Base-by-base conservation (phyloP, 2,888 invertebrate species). In the Caenorhabditis becei region DNA sequence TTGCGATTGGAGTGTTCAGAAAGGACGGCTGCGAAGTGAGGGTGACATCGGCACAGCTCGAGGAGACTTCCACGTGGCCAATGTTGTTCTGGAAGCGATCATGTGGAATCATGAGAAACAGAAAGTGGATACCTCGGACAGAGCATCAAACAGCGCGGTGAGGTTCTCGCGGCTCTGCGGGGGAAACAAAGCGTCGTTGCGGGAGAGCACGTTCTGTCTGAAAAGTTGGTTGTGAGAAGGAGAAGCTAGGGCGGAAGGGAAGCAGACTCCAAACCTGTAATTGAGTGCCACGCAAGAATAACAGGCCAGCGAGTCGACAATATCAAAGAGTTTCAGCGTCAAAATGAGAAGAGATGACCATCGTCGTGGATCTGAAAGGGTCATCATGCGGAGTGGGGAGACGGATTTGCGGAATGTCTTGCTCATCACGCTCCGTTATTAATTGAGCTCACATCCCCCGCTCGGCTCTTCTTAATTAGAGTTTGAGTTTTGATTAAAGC, bases 261-360 rank as follows among this genome's bases (percentile, higher is more conserved):
- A 54, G 5, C 58, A 20, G 1, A 54, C 24, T 18, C 5, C 10
- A 14, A 10, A 80, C 80, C 80, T 80, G 63, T 80, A 80, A 32
- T 80, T 80, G 20, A 80, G 28, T 7, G 80, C 80, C 16, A 80
- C 20, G 63, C 80, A 80, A 8, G 80, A 80, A 53, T 80, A 80
- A 59, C 80, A 80, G 0, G 78, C 78, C 49, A 77, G 32, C 8
- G 62, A 67, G 14, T 77, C 67, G 44, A 69, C 62, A 20, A 77
- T 16, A 23, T 69, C 56, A 5, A 63, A 32, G 0, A 77, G 24
- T 28, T 69, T 62, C 28, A 77, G 18, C 2, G 54, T 44, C 2
- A 74, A n/a, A 62, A 77, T 62, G 26, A 69, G 51, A 69, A 77
- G 32, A 24, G 61, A 62, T 11, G 61, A 58, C 41, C 70, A 65